Evolutionary conservation across 2,113 vertebrate genomes (phyloP), one percentile per base, ranked within the genome.

Genomic region (Callaeas wilsoni): DNA sequence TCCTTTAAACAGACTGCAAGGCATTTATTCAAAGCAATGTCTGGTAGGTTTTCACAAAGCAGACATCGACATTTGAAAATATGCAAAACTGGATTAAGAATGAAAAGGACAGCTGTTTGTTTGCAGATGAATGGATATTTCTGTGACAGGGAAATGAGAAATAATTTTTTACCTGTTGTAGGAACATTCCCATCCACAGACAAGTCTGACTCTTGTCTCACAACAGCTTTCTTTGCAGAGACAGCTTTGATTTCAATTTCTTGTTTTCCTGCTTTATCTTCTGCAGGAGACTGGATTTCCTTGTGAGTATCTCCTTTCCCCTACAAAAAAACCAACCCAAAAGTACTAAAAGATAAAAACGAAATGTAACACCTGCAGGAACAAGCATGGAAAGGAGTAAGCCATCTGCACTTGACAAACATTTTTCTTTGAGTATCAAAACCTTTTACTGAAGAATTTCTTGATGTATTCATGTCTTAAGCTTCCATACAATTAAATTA

Each of bases 161-260:
- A 62, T 26, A 2, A 30, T 71, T 37, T 92, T 74, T 92, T 91
- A 98, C 98, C 98, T 97, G 95, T 59, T 78, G 70, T 23, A 84
- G 93, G 52, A 92, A 79, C 20, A 19, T 39, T 57, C 47, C 64
- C 76, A 82, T 94, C 92, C 73, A 55, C 59, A 87, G 90, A 52
- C 75, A 83, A 67, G 7, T 86, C 90, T 85, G 75, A 89, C 41
- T 93, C 97, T 49, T 84, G 92, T 53, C 52, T 82, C 41, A 50
- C 32, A 80, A 62, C 73, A 85, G 89, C 42, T 65, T 94, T 80
- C 63, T 92, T 91, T 73, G 68, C 79, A 56, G 57, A 59, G 74
- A 55, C 78, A 86, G 69, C 41, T 87, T 82, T 93, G 76, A 86
- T 90, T 89, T 92, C 93, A 35, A 17, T 84, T 93, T 63, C 96